A percentile compares a stretch with the other conserved stretches of the same genome.
Conservation (phyloP, 2,888 invertebrate species). For the Eumacrocentrus americanus region DNA sequence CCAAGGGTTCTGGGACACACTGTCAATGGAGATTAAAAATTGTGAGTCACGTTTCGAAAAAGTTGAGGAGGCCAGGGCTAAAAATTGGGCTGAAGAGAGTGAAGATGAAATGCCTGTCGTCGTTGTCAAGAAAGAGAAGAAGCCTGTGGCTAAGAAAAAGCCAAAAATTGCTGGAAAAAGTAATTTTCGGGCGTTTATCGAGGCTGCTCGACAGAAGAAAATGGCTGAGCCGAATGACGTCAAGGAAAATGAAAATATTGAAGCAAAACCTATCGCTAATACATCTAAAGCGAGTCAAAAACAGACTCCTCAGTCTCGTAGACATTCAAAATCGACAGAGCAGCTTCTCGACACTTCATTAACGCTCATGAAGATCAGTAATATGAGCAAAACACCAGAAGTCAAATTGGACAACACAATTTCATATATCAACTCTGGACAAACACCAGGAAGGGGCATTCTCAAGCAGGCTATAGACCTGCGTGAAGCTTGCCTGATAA, state of each 20-base stretch:
- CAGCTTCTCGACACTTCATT: constrained; percentile 35
- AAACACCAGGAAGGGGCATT: constrained; percentile 53
- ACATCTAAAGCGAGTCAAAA: constrained; percentile 27
- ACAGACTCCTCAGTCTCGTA: constrained; percentile 33
- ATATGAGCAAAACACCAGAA: constrained; percentile 49
- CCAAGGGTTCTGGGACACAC: constrained; percentile 89
- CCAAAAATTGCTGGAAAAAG: constrained; percentile 29
- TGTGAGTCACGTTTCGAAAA: constrained; percentile 49
- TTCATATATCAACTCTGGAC: constrained; percentile 50
- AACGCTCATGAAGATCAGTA: constrained; percentile 47
- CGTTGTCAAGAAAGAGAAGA: constrained; percentile 36
- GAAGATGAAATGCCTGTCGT: constrained; percentile 35
- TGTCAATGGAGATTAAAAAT: constrained; percentile 70
- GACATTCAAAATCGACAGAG: constrained; percentile 31
- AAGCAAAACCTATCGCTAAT: constrained; percentile 15
- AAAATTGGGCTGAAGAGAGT: constrained; percentile 63
- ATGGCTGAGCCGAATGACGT: constrained; percentile 17
- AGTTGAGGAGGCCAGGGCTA: constrained; percentile 40
- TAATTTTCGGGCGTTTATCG: constrained; percentile 28
- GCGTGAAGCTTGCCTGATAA: constrained; percentile 26
- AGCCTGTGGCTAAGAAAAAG: constrained; percentile 29
- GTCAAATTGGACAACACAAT: constrained; percentile 44
- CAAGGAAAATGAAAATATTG: constrained; percentile 40
- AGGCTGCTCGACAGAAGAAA: constrained; percentile 13
- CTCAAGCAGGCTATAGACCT: constrained; percentile 41